Evolutionary conservation across 2,113 vertebrate species (phyloP), one percentile per base, ranked within the genome.

Genomic region (Dinomys branickii): DNA sequence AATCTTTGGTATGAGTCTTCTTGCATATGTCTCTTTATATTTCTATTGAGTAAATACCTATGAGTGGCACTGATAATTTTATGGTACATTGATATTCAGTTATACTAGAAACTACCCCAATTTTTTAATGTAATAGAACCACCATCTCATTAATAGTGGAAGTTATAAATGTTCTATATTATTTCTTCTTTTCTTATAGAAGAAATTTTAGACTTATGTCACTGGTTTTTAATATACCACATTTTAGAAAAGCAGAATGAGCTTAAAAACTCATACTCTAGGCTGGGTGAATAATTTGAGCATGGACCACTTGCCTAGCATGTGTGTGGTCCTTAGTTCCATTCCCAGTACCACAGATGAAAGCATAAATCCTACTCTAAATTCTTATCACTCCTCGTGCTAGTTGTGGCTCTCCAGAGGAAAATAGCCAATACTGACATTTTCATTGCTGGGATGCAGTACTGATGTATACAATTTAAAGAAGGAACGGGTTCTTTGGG

Each of bases 131-230:
- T 28, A 47, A 26, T 56, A 24, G 20, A 81, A 82, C 8, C 5
- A 88, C 38, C 94, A 20, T 22, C 1, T 59, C 59, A 10, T 85
- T 93, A 38, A 33, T 11, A 69, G 28, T 58, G 1, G 41, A 28
- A 75, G 41, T 69, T 80, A 52, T 92, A 88, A 87, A 33, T 52
- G 5, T 44, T 83, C 61, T 83, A 69, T 33, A 91, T 86, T 88
- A 73, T 33, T 83, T 93, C 92, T 82, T 92, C 92, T 94, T 19
- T 83, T 78, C 30, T 96, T 80, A 28, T 58, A 16, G 28, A 73
- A 91, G 22, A 77, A 85, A 75, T 61, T 91, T 92, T 80, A 90
- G 22, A 92, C n/a, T 85, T 50, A 41, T 84, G 56, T 87, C 67
- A 10, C 24, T 89, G 67, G 3, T 50, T 12, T n/a, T 75, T 92